phyloP scores from a whole-genome alignment of 2,113 vertebrate genomes.

The Numida meleagris region DNA sequence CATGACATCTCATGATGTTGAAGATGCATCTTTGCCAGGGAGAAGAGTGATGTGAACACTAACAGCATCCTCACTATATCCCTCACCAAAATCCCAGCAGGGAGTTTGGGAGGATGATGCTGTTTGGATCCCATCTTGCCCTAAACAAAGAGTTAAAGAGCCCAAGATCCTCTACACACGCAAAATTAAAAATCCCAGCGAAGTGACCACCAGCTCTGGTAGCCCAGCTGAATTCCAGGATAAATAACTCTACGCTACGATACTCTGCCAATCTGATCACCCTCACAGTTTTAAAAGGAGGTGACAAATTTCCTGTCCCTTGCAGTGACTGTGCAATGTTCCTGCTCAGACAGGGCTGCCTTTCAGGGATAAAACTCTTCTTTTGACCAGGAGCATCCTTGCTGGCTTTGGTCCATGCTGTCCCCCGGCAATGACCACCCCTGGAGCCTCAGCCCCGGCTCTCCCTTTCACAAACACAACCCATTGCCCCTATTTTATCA shows the following conservation, averaged over 20 bases:
- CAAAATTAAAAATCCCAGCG: not conserved
- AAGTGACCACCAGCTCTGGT: not conserved
- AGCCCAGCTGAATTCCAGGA: conserved; percentile 23
- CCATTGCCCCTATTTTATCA: not conserved
- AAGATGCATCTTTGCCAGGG: not conserved
- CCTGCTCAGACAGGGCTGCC: not conserved
- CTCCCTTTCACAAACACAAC: not conserved
- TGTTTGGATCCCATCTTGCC: not conserved
- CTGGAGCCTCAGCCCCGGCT: not conserved
- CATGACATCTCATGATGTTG: too few relatives aligned
- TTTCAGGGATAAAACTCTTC: not conserved
- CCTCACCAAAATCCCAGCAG: accelerated
- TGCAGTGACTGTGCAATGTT: not conserved
- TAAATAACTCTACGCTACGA: conserved; percentile 35
- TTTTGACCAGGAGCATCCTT: not conserved
- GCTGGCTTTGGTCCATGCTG: accelerated
- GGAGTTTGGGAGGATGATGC: not conserved
- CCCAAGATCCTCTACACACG: not conserved
- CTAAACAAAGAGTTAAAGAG: not conserved
- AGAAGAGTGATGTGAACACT: accelerated
- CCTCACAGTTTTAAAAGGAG: conserved; percentile 42
- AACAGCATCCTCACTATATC: not conserved
- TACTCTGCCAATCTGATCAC: conserved; percentile 56
- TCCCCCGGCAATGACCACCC: not conserved
- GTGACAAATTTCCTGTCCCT: conserved; percentile 62